These are phyloP conservation scores for Phengaris alcon DNA, from an alignment of 2,888 invertebrate species.

Conservation along the genomic window DNA sequence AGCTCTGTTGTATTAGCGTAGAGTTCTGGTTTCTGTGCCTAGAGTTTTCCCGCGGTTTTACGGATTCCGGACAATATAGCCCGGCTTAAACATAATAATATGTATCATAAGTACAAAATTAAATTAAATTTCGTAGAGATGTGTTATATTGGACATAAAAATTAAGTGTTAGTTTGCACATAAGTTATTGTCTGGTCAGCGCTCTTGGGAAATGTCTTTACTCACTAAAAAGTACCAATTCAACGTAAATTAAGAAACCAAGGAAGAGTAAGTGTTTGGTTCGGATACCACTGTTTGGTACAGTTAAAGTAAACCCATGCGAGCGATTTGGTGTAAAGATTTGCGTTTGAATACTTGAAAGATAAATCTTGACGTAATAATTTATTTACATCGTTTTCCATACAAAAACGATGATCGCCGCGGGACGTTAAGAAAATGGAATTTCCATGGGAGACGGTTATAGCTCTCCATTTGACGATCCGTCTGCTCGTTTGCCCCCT, in stretches of 20 bases:
- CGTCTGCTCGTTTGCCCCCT: neutral
- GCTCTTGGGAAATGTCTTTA: neutral
- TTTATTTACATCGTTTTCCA: too few species aligned
- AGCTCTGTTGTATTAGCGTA: too few species aligned
- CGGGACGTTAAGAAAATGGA: too few species aligned
- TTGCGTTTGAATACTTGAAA: neutral
- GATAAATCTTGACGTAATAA: too few species aligned
- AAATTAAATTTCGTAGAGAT: neutral
- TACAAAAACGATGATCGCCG: too few species aligned
- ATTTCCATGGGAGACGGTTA: too few species aligned
- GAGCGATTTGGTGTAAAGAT: neutral
- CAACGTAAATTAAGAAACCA: constrained; percentile 13
- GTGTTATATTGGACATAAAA: neutral
- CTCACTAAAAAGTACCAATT: constrained; percentile 1
- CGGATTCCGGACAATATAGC: too few species aligned
- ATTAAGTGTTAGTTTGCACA: neutral
- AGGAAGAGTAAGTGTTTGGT: neutral
- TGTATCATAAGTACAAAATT: neutral
- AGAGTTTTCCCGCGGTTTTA: too few species aligned
- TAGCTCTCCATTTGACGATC: neutral
- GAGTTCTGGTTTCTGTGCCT: too few species aligned
- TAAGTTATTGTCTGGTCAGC: neutral
- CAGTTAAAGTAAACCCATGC: neutral
- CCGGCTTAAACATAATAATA: too few species aligned
- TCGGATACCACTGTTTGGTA: neutral